Evolutionary conservation across 2,113 vertebrate species (phyloP), one percentile per base, ranked within the genome.

Genomic region (Cynocephalus volans): DNA sequence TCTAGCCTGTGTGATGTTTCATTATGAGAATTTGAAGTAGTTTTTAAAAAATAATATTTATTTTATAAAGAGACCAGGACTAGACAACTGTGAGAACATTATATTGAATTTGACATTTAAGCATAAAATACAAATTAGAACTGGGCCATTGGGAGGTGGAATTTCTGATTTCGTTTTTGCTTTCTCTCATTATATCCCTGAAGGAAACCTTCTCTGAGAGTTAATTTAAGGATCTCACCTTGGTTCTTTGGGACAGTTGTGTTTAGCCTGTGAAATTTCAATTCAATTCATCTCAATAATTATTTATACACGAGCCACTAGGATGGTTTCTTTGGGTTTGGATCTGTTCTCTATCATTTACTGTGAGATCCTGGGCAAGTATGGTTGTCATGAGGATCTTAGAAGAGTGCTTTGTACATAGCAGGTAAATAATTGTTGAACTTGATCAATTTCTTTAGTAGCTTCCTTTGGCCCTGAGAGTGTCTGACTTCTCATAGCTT

Each of bases 81-180:
- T 88, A 36, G 64, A 93, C 88, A 95, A 90, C 60, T 58, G 31
- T 67, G 26, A 84, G 90, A 54, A 62, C 50, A 41, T 90, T 75
- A 83, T 95, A 93, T 60, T 97, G 88, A 89, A 94, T 93, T 79
- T 93, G 89, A 93, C 65, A 88, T 89, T 62, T 62, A 92, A 91
- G 92, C 83, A 94, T 93, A 80, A 95, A 95, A 95, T 96, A 89
- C 50, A 87, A 88, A 92, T 97, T 95, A 92, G 92, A 84, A 48
- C 15, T 91, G 89, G 58, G 82, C 86, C 65, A 28, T 26, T 76
- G 93, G 82, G 95, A 92, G 62, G 31, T 72, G 9, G 24, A 90
- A 72, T 82, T 84, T 93, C 26, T 62, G 64, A 67, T 80, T 93
- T 80, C 84, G 77, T 94, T 87, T 80, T 94, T 75, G 64, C 28